phyloP scores from a whole-genome alignment of 1,140 invertebrate species.

The Eufriesea mexicana region DNA sequence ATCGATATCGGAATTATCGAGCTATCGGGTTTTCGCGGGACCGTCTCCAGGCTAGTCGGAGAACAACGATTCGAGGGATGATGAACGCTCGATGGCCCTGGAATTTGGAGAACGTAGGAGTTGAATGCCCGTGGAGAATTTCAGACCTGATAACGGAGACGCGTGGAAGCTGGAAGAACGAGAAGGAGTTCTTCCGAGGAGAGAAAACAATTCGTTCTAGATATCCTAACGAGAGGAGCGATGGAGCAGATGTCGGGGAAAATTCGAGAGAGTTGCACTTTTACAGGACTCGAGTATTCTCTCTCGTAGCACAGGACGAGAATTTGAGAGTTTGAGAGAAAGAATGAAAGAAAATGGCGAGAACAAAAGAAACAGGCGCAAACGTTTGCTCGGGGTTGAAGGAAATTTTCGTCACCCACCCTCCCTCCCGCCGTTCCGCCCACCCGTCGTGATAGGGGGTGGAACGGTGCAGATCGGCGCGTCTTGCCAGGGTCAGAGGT shows the following conservation, averaged over 20 bases:
- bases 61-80: too few species aligned
- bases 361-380: constrained; percentile 40
- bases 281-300: not conserved
- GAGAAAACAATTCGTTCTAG: not conserved
- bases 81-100: not conserved
- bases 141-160: not conserved
- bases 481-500: constrained; percentile 75
- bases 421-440: not conserved
- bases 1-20: constrained; percentile 32
- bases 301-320: too few species aligned
- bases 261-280: not conserved
- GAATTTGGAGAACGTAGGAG: not conserved
- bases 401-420: constrained; percentile 55
- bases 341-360: not conserved
- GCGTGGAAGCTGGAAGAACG: not conserved
- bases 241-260: not conserved
- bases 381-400: constrained; percentile 39
- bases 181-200: too few species aligned
- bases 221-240: not conserved
- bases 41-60: too few species aligned
- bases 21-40: not conserved
- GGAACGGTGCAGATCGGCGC: constrained; percentile 33
- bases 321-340: not conserved
- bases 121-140: not conserved
- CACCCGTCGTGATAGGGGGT: not conserved